Evolutionary conservation across 1,140 invertebrate genomes (phyloP).

Genomic region (Bemisia tabaci): DNA sequence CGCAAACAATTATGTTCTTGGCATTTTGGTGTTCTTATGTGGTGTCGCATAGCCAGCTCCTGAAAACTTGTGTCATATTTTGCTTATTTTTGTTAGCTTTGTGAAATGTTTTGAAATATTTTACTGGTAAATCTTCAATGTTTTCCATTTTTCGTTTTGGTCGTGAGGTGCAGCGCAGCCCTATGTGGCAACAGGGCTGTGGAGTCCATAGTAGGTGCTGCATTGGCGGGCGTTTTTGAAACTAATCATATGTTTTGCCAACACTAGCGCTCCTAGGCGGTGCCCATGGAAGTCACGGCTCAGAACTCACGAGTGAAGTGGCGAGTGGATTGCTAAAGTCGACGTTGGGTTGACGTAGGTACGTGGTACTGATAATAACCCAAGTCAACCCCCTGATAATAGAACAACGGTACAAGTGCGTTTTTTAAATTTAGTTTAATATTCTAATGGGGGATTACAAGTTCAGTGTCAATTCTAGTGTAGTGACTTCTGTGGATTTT

Average conservation of each 20-base stretch:
- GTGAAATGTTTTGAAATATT: no score
- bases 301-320: no score
- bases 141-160: no score
- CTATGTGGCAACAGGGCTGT: no score
- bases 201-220: background rate
- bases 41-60: no score
- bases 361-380: background rate
- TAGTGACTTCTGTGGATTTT: conserved; percentile 33
- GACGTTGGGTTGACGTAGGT: background rate
- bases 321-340: background rate
- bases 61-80: no score
- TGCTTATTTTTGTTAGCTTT: no score
- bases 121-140: no score
- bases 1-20: no score
- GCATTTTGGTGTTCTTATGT: no score
- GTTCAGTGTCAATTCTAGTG: conserved; percentile 28
- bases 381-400: background rate
- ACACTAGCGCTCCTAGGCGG: background rate
- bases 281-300: background rate
- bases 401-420: background rate
- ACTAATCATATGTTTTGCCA: background rate
- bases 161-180: no score
- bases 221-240: background rate
- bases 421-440: background rate
- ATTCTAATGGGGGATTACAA: conserved; percentile 37